These are phyloP conservation scores for Aporophyla lueneburgensis DNA, from an alignment of 2,888 invertebrate genomes.

Conservation along the genomic window DNA sequence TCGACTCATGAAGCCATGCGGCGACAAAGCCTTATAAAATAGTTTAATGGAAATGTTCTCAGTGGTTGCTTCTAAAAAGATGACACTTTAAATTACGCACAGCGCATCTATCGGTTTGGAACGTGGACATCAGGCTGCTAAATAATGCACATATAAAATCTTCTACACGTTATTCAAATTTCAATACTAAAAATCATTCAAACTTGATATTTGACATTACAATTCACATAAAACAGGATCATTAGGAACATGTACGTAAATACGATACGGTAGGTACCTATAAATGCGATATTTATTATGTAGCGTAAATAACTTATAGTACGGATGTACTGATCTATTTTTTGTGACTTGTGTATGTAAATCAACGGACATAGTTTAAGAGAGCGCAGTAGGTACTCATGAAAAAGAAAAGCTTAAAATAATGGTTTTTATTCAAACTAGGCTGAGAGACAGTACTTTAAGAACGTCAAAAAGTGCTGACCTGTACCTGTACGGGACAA, in stretches of 20 bases:
- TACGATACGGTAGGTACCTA: neutral
- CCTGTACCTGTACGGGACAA: too few species aligned
- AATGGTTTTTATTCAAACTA: too few species aligned
- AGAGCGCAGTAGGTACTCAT: neutral
- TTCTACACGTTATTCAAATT: constrained; percentile 1
- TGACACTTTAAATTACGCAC: neutral
- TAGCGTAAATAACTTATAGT: neutral
- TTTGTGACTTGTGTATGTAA: neutral
- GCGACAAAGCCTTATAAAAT: neutral
- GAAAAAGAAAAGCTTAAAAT: neutral
- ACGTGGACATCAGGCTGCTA: neutral
- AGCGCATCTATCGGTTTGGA: neutral
- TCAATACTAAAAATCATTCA: constrained; percentile 1
- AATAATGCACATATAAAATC: neutral
- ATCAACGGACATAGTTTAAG: neutral
- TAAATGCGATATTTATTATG: neutral
- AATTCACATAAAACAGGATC: neutral
- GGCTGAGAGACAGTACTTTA: too few species aligned
- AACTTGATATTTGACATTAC: neutral
- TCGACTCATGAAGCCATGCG: neutral
- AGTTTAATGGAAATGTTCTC: neutral
- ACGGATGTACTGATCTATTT: neutral
- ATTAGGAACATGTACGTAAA: too few species aligned
- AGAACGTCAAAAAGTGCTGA: too few species aligned
- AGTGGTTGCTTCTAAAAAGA: neutral